Evolutionary conservation across 2,113 vertebrate genomes (phyloP).

Genomic region (Salminus brasiliensis): DNA sequence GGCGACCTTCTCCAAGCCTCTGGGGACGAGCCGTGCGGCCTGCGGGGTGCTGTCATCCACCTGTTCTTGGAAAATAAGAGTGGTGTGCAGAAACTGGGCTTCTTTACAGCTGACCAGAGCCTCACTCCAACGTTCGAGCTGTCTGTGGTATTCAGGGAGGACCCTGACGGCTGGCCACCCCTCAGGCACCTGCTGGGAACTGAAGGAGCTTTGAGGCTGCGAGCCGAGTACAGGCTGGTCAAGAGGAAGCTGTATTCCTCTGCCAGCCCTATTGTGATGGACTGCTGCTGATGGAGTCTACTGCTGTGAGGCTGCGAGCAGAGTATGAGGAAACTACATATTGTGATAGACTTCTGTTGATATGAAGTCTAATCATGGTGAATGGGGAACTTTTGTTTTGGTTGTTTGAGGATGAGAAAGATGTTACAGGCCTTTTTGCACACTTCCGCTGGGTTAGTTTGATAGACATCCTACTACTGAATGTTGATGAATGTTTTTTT

Average conservation of each 20-base stretch:
- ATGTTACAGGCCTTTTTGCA: too few species aligned
- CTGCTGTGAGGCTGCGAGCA: too few species aligned
- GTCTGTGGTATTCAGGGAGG: constrained; percentile 68
- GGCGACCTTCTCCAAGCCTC: constrained; percentile 67
- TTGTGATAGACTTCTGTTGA: constrained; percentile 62
- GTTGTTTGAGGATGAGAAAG: neutral
- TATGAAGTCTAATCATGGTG: neutral
- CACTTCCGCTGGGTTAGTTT: too few species aligned
- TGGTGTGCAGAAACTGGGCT: constrained; percentile 61
- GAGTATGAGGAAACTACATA: too few species aligned
- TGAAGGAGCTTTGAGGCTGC: constrained; percentile 70
- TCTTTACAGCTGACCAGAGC: constrained; percentile 55
- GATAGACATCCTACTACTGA: neutral
- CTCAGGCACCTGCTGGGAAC: constrained; percentile 68
- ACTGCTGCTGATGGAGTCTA: constrained; percentile 46
- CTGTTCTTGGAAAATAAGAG: constrained; percentile 68
- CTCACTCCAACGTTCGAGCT: constrained; percentile 78
- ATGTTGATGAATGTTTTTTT: neutral
- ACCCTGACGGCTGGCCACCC: constrained; percentile 64
- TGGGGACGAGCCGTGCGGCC: constrained; percentile 74
- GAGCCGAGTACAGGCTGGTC: constrained; percentile 74
- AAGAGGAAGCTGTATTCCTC: constrained; percentile 82
- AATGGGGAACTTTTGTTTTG: neutral
- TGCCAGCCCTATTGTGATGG: constrained; percentile 71
- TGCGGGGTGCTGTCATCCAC: constrained; percentile 73